Percentiles rank a stretch among this genome's conserved stretches.
Conservation (phyloP, 64 coral and sea anemone species). For the Porites australiensis region DNA sequence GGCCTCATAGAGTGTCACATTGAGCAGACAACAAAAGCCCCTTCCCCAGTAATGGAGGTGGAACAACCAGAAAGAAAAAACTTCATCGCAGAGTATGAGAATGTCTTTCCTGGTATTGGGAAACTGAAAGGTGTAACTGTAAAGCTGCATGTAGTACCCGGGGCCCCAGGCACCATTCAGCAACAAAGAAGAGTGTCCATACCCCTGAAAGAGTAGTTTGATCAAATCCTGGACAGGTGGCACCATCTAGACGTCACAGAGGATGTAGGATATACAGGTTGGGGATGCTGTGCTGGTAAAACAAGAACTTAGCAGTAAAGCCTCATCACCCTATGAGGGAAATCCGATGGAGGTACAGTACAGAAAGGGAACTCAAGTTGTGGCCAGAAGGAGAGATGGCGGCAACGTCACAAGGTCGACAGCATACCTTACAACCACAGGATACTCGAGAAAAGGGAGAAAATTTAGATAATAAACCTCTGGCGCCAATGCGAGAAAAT, state of each 20-base stretch:
- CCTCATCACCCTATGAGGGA: neutral
- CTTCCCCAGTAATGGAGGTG: neutral
- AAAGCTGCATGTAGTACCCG: neutral
- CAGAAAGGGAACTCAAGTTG: neutral
- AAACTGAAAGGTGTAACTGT: slow-evolving; percentile 8
- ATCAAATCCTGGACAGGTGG: neutral
- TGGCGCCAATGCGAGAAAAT: too few species aligned
- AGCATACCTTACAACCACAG: neutral
- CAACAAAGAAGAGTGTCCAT: neutral
- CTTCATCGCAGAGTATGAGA: neutral
- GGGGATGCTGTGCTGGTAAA: neutral
- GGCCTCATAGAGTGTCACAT: neutral
- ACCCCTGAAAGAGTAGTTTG: slow-evolving; percentile 8
- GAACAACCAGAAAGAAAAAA: neutral
- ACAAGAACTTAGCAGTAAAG: neutral
- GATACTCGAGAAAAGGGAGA: too few species aligned
- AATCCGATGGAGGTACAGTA: neutral
- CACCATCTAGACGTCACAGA: neutral
- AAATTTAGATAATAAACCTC: too few species aligned
- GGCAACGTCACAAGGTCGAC: neutral
- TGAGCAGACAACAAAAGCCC: neutral
- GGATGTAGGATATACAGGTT: slow-evolving; percentile 17
- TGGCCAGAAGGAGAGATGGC: slow-evolving; percentile 1
- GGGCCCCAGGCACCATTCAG: neutral
- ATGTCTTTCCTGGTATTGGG: slow-evolving; percentile 10